A percentile compares a stretch with the other conserved stretches of the same genome.
Evolutionary conservation across 2,797 vertebrate genomes (phyloP).

Genomic region (Onychomys torridus): DNA sequence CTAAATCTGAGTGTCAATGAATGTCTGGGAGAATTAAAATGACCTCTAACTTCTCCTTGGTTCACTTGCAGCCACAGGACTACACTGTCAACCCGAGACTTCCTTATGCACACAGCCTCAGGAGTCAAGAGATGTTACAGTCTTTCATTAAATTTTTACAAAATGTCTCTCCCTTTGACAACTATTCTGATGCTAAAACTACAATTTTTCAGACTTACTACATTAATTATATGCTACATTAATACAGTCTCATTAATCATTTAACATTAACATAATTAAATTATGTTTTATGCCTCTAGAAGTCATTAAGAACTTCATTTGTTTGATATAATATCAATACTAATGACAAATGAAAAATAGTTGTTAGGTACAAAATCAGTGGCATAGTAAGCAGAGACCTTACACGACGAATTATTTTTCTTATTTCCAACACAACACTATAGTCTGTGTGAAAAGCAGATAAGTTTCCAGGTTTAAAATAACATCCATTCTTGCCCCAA

Average conservation of each 20-base stretch:
- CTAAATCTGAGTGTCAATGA: constrained; percentile 14
- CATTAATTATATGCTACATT: constrained; percentile 71
- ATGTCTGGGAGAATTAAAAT: constrained; percentile 58
- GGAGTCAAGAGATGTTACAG: constrained; percentile 69
- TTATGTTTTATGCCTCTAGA: constrained; percentile 70
- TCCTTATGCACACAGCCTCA: constrained; percentile 61
- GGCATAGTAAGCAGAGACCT: constrained; percentile 62
- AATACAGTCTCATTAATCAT: constrained; percentile 73
- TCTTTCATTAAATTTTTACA: constrained; percentile 67
- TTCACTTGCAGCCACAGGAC: constrained; percentile 59
- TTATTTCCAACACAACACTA: not conserved
- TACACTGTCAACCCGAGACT: constrained; percentile 50
- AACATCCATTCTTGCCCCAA: not conserved
- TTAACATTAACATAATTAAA: constrained; percentile 77
- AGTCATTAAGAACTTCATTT: constrained; percentile 80
- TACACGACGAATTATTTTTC: constrained; percentile 56
- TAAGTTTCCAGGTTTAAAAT: not conserved
- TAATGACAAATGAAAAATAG: constrained; percentile 74
- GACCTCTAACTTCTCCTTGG: constrained; percentile 51
- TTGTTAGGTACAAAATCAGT: constrained; percentile 51
- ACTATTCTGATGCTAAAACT: constrained; percentile 6
- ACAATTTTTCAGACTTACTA: constrained; percentile 59
- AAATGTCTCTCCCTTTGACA: constrained; percentile 42
- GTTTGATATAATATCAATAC: constrained; percentile 68
- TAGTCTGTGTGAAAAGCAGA: not conserved